Evolutionary conservation across 2,888 invertebrate genomes (phyloP), one percentile per base, ranked within the genome.

Genomic region (Stenichneumon culpator): DNA sequence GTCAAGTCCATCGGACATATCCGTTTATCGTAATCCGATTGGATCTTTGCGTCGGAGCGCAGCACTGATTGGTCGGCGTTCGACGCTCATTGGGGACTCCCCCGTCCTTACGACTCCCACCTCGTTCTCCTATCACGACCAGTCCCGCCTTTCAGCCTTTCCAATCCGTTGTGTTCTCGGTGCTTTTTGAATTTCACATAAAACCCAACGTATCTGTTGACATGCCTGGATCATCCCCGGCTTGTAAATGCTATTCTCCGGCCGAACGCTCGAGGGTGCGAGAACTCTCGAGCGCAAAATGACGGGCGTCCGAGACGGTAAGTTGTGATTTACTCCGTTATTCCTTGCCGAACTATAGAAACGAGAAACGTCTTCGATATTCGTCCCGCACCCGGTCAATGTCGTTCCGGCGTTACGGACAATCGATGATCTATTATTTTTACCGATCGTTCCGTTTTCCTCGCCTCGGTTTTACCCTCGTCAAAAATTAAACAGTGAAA

Each of bases 181-280:
- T 36, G 36, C 73, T 86, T 86, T 86, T 86, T 86, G 82, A 86
- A 86, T 86, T 73, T 80, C 47, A 44, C 57, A 7, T 9, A 50
- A 70, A 72, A 77, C 44, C 60, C 78, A 86, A 86, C 86, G 86
- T 86, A 80, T 79, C 72, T 86, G 79, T 83, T 82, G 82, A 83
- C 80, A 83, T 80, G 79, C 77, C 73, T 74, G 69, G 60, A 60
- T 67, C 73, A 60, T 69, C n/a, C 28, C 52, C 47, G 68, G 63
- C 16, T 28, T 32, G 39, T 19, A 80, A 83, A 86, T 86, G 86
- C 80, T 86, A 77, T 80, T 86, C 52, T 72, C 83, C 77, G 77
- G 82, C 36, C 79, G 65, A 83, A 83, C 80, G 19, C 60, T 77
- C 65, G 80, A 83, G 47, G 69, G 32, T 32, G 54, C 68, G 54